Evolutionary conservation across 2,113 vertebrate genomes (phyloP), one percentile per base, ranked within the genome.

Genomic region (Boleophthalmus pectinirostris): DNA sequence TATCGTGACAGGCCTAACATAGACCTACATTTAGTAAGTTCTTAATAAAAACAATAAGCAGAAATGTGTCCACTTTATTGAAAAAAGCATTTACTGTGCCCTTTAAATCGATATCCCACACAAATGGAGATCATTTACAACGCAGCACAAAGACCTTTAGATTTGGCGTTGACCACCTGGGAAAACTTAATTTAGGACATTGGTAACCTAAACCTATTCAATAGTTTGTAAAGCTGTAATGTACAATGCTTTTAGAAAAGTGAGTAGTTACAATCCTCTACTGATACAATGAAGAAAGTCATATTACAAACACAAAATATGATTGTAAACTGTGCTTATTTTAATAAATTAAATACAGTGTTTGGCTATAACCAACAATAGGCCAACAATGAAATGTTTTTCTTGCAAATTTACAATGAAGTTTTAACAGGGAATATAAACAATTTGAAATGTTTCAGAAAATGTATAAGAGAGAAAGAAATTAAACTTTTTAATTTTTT

Each of bases 331-430:
- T 68, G 13, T 66, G 65, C 43, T 70, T 69, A 1, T 33, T 71
- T 79, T 81, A 45, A 56, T 60, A 77, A 73, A 73, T 74, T 46
- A 69, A 76, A 68, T 60, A 51, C 7, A 61, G 18, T 56, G 49
- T 9, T 70, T 47, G 25, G 67, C 18, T 24, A 43, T 69, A 72
- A 58, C 2, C 65, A 66, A 65, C 1, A 33, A 72, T 15, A 68
- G 5, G 29, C 61, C 35, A 66, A 14, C 68, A 23, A 58, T 23
- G 47, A 53, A 33, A 45, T 20, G 20, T 68, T 74, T 77, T 79
- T 66, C 57, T 24, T 79, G 18, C 69, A 13, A 57, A 21, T 72
- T 38, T 54, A 5, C 53, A 38, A 25, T 9, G 1, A 61, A 20
- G 85, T 43, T n/a, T 21, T 47, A 47, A 75, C 21, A 25, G 23